Conservation (phyloP, 37 sponge, comb jelly and placozoan species). For the Petrosia ficiformis region DNA sequence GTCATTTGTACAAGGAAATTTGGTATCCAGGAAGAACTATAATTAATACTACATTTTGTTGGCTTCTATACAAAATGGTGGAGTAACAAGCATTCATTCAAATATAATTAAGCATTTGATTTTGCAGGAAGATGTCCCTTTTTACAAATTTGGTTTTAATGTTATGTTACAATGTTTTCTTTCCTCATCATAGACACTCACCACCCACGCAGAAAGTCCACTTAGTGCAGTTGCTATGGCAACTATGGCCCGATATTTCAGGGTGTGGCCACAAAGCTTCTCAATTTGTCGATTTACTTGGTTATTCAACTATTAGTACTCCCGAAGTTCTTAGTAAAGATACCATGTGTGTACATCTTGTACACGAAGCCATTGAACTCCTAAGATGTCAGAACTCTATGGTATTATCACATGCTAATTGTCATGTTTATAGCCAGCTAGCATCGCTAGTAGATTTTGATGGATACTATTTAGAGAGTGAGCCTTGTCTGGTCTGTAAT, state of each 20-base stretch:
- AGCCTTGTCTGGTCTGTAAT: slow-evolving; percentile 93
- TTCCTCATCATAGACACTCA: too few species aligned
- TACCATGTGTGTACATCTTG: slow-evolving; percentile 25
- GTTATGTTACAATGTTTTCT: too few species aligned
- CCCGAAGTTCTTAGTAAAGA: slow-evolving; percentile 48
- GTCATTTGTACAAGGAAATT: too few species aligned
- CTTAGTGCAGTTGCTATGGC: slow-evolving; percentile 70
- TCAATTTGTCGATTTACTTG: slow-evolving; percentile 92
- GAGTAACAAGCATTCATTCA: too few species aligned
- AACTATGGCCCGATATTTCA: slow-evolving; percentile 74
- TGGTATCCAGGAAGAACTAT: too few species aligned
- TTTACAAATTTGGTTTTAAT: too few species aligned
- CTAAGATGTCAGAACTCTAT: slow-evolving; percentile 69
- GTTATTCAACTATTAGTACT: slow-evolving; percentile 58
- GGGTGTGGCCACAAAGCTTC: slow-evolving; percentile 76
- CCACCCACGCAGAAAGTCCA: slow-evolving; percentile 33
- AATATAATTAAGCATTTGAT: too few species aligned
- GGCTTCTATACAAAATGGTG: too few species aligned
- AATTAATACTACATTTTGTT: too few species aligned
- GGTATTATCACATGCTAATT: slow-evolving; percentile 74
- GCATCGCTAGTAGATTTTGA: slow-evolving; percentile 82
- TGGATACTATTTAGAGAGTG: slow-evolving; percentile 91
- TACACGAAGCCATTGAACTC: slow-evolving; percentile 57
- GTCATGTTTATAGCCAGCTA: slow-evolving; percentile 80
- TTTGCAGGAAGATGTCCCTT: too few species aligned